These are phyloP conservation scores for Merops nubicus DNA, from an alignment of 2,113 vertebrate species.

Conservation along the genomic window DNA sequence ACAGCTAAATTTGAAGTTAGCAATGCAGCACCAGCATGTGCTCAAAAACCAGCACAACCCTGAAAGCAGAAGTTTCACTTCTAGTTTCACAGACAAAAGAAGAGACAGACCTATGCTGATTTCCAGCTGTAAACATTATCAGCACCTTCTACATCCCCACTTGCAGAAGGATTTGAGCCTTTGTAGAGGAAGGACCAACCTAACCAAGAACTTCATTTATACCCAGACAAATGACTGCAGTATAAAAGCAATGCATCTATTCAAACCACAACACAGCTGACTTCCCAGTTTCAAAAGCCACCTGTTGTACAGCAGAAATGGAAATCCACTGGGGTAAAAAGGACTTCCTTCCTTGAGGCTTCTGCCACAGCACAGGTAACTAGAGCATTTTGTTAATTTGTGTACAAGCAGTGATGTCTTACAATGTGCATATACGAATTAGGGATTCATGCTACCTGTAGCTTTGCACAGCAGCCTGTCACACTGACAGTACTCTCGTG, in stretches of 20 bases:
- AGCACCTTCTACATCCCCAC: background rate
- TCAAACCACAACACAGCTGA: background rate
- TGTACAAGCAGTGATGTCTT: background rate
- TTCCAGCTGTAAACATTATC: background rate
- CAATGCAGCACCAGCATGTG: background rate
- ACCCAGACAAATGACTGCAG: background rate
- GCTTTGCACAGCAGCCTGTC: background rate
- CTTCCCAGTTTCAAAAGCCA: background rate
- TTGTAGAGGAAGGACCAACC: background rate
- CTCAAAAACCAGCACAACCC: background rate
- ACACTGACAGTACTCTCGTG: background rate
- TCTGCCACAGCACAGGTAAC: background rate
- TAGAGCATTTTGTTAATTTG: background rate
- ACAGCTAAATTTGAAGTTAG: background rate
- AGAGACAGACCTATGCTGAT: background rate
- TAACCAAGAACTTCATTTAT: background rate
- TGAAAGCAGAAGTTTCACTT: background rate
- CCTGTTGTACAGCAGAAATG: background rate
- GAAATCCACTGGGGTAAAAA: background rate
- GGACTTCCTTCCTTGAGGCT: background rate
- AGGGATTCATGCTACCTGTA: background rate
- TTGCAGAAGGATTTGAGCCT: background rate
- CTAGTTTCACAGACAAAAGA: background rate
- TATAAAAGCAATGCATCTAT: background rate
- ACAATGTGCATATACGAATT: background rate